These are phyloP conservation scores for Heliconius hewitsoni DNA, from an alignment of 1,140 invertebrate genomes.

Conservation along the genomic window DNA sequence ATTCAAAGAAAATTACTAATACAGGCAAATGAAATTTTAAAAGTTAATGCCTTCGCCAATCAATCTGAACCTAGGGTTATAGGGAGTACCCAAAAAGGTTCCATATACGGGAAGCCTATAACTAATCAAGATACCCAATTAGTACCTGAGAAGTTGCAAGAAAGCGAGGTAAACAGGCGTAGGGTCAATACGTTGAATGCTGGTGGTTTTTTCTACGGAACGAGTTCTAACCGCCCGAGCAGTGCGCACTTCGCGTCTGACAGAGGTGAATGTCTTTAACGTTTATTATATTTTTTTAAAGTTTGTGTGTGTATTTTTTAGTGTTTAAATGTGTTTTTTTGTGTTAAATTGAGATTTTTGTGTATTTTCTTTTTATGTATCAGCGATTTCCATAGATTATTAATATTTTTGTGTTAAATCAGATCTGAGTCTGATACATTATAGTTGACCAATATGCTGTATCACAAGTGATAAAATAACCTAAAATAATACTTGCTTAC, in stretches of 20 bases:
- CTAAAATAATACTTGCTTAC: constrained; percentile 3
- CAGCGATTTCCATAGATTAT: background rate
- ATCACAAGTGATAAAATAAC: constrained; percentile 11
- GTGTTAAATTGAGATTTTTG: constrained; percentile 33
- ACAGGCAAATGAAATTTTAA: constrained; percentile 73
- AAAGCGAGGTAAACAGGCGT: constrained; percentile 69
- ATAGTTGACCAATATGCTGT: background rate
- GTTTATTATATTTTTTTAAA: constrained; percentile 22
- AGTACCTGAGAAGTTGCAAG: constrained; percentile 71
- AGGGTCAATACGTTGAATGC: constrained; percentile 63
- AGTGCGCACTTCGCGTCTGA: constrained; percentile 68
- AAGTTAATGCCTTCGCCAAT: constrained; percentile 69
- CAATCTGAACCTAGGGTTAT: constrained; percentile 58
- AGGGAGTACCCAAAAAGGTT: constrained; percentile 54
- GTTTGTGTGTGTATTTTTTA: constrained; percentile 38
- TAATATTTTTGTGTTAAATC: background rate
- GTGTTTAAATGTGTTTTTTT: constrained; percentile 30
- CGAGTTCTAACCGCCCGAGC: constrained; percentile 66
- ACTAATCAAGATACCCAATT: constrained; percentile 61
- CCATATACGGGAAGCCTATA: constrained; percentile 11
- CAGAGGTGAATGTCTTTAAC: constrained; percentile 74
- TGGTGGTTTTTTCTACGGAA: constrained; percentile 76
- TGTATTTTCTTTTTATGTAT: constrained; percentile 54
- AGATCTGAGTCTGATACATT: constrained; percentile 5
- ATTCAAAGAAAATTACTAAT: constrained; percentile 71